Evolutionary conservation across 2,113 vertebrate species (phyloP).

Genomic region (Corydoras maculifer): DNA sequence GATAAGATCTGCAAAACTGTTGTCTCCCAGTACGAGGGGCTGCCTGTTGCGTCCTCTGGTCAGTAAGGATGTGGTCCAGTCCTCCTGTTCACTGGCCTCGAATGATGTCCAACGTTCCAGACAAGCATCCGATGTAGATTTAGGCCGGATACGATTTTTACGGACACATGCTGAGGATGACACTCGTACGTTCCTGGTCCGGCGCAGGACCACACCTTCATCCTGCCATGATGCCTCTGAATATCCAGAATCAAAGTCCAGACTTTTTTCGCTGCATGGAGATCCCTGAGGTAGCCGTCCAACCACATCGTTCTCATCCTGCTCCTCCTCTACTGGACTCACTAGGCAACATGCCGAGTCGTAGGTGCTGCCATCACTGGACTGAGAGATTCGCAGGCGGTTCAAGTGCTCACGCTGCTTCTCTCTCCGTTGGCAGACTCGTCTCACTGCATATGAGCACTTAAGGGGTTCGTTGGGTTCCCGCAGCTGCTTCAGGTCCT

Average conservation of each 20-base stretch:
- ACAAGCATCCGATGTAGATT: constrained; percentile 90
- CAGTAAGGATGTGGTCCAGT: constrained; percentile 87
- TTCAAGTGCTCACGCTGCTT: constrained; percentile 58
- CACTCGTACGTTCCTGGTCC: constrained; percentile 66
- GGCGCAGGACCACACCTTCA: constrained; percentile 70
- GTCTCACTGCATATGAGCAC: constrained; percentile 50
- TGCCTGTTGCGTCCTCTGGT: constrained; percentile 88
- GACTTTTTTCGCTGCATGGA: constrained; percentile 74
- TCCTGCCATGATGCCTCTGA: constrained; percentile 87
- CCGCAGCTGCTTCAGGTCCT: constrained; percentile 63
- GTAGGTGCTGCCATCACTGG: constrained; percentile 72
- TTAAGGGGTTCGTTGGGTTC: constrained; percentile 53
- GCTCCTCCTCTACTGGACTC: constrained; percentile 67
- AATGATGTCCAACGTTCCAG: constrained; percentile 85
- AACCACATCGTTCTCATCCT: constrained; percentile 52
- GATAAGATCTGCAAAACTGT: constrained; percentile 94
- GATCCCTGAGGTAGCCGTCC: constrained; percentile 54
- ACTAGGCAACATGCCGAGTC: constrained; percentile 84
- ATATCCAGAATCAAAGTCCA: constrained; percentile 90
- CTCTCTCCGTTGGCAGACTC: constrained; percentile 53
- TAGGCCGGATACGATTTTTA: constrained; percentile 74
- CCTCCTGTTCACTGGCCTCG: constrained; percentile 69
- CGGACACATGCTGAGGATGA: constrained; percentile 70
- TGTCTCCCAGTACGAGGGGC: constrained; percentile 89
- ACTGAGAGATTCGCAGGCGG: constrained; percentile 58